These are phyloP conservation scores for Penaeus indicus DNA, from an alignment of 1,140 invertebrate species.

Conservation along the genomic window DNA sequence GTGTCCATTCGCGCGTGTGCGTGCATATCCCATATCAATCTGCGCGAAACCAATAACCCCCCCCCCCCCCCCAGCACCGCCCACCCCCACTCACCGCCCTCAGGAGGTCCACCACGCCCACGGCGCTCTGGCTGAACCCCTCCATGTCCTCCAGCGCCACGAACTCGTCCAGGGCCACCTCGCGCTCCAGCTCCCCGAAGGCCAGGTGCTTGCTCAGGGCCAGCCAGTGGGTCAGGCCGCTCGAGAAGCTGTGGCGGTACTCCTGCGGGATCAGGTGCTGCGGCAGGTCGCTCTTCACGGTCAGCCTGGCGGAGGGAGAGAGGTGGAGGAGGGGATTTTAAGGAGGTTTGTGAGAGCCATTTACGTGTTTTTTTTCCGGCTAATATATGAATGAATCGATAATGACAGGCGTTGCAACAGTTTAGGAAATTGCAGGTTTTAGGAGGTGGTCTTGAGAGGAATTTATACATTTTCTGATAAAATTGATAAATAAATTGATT, in stretches of 20 bases:
- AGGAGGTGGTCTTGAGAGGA: no score
- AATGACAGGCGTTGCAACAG: no score
- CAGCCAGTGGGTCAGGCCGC: slow-evolving; percentile 34
- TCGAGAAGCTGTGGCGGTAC: slow-evolving; percentile 33
- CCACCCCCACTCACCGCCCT: slow-evolving; percentile 36
- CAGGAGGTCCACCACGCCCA: slow-evolving; percentile 45
- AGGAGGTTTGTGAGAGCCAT: background rate
- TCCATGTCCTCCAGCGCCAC: slow-evolving; percentile 36
- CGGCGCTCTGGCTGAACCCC: slow-evolving; percentile 48
- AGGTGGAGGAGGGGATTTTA: background rate
- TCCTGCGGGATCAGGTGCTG: slow-evolving; percentile 44
- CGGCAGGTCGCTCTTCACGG: slow-evolving; percentile 37
- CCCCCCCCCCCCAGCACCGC: no score
- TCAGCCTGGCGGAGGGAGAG: slow-evolving; percentile 5
- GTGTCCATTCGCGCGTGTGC: no score
- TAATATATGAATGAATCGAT: no score
- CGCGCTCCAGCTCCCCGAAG: slow-evolving; percentile 36
- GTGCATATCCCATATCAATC: no score
- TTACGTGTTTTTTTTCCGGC: no score
- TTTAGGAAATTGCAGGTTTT: no score
- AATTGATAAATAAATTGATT: no score
- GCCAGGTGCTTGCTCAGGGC: slow-evolving; percentile 47
- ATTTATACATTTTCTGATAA: no score
- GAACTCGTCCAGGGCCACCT: slow-evolving; percentile 41
- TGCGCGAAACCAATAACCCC: no score